Base-by-base conservation (phyloP, 1,140 invertebrate species). In the Nixonia krombeini region DNA sequence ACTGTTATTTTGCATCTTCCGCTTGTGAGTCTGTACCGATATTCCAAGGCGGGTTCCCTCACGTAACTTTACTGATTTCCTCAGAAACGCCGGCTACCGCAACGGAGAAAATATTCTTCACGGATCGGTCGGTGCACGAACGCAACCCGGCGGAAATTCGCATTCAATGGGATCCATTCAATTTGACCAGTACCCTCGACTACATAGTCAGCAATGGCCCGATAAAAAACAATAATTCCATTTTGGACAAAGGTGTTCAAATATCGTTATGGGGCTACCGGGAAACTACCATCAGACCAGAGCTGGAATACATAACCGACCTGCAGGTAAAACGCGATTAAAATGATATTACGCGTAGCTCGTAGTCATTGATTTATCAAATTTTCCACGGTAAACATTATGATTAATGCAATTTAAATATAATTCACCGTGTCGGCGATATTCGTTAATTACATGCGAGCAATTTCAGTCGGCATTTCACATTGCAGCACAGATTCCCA, bases 211-310 rank as follows among this genome's bases (percentile, higher is more conserved):
- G 65, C 8, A 57, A 57, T 17, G 29, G 52, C 0, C 50, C 59
- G 12, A 59, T n/a, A 12, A 64, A 61, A 10, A 62, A 65, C 21
- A 64, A 61, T 33, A 58, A 61, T n/a, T 50, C 56, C 0, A 25
- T 70, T 41, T 15, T 70, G 4, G 64, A 65, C 6, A 70, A 70
- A 28, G 57, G 89, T 18, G 87, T 96, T 0, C 88, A 89, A 46
- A 94, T 96, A 63, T 93, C 92, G 0, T 79, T 96, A 2, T 96
- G 91, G 91, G 95, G 94, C 1, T 96, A 96, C 76, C 88, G 92
- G 18, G 94, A 96, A 80, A 90, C 90, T 0, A 93, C 91, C 0
- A 94, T 94, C 81, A 73, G 87, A 15, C 91, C 91, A 0, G 86
- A 91, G 65, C 82, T 92, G 10, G 65, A 90, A 8, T 91, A 86